phyloP scores from a whole-genome alignment of 2,888 invertebrate genomes.

The Sarcophaga carnaria region DNA sequence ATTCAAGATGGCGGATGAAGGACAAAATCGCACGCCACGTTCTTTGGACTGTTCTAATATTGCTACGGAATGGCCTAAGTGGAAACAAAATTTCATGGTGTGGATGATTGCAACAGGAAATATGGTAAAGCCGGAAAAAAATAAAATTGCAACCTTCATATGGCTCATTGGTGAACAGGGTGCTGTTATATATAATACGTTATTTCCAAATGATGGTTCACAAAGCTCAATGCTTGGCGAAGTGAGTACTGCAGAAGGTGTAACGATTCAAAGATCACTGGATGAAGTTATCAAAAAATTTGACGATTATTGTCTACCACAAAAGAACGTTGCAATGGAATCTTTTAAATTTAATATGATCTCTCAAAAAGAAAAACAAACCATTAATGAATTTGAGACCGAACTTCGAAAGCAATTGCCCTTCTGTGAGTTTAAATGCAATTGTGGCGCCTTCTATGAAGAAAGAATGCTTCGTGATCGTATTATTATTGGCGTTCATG shows the following conservation, averaged over 20 bases:
- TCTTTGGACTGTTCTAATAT: slow-evolving; percentile 7
- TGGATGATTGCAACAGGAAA: no score
- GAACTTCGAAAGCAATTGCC: slow-evolving; percentile 12
- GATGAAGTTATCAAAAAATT: slow-evolving; percentile 20
- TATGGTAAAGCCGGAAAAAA: background rate
- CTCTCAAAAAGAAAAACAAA: slow-evolving; percentile 16
- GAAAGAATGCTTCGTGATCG: slow-evolving; percentile 5
- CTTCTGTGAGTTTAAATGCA: slow-evolving; percentile 18
- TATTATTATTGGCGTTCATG: slow-evolving; percentile 5
- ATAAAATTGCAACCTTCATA: slow-evolving; percentile 35
- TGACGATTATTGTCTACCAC: background rate
- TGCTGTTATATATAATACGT: slow-evolving; percentile 20
- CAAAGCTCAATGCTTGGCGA: slow-evolving; percentile 18
- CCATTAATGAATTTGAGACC: slow-evolving; percentile 10
- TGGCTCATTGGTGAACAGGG: slow-evolving; percentile 27
- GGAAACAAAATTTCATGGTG: background rate
- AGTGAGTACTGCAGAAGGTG: background rate
- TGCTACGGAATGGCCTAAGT: background rate
- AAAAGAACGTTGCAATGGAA: slow-evolving; percentile 31
- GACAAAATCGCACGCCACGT: slow-evolving; percentile 14
- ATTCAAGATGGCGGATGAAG: slow-evolving; percentile 24
- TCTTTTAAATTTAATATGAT: background rate
- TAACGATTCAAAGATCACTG: background rate
- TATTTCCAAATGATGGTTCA: slow-evolving; percentile 21
- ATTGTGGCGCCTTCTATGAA: slow-evolving; percentile 1